A percentile compares a stretch with the other conserved stretches of the same genome.
phyloP scores from a whole-genome alignment of 2,113 vertebrate genomes.

The Lophotis ruficrista region DNA sequence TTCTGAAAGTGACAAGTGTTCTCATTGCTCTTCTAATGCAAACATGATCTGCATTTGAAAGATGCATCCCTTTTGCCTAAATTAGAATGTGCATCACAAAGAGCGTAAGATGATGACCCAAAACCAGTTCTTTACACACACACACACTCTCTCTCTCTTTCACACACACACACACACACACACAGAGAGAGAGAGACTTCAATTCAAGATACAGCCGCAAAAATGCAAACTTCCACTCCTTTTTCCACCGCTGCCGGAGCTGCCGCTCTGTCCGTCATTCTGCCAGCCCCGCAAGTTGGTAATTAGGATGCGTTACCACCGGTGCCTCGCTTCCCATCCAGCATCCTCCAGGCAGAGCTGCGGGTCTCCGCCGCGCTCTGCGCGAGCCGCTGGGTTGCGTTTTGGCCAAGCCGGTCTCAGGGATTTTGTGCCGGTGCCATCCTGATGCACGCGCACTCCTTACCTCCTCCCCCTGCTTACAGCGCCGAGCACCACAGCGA shows the following conservation, averaged over 20 bases:
- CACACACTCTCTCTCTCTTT: background rate
- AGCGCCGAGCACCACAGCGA: background rate
- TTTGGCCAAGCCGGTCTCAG: constrained; percentile 38
- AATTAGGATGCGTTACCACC: constrained; percentile 47
- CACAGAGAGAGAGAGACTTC: background rate
- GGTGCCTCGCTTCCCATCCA: constrained; percentile 35
- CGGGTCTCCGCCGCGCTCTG: constrained; percentile 10
- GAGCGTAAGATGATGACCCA: constrained; percentile 80
- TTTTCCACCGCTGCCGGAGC: constrained; percentile 23
- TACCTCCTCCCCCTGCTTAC: background rate
- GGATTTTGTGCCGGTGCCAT: constrained; percentile 35
- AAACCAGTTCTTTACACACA: constrained; percentile 60
- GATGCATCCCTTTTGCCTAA: constrained; percentile 81
- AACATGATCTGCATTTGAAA: constrained; percentile 90
- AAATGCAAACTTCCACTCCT: constrained; percentile 43
- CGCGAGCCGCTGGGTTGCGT: constrained; percentile 40
- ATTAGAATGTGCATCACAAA: constrained; percentile 85
- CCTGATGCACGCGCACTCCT: constrained; percentile 5
- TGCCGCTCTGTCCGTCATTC: constrained; percentile 34
- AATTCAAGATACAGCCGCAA: constrained; percentile 29
- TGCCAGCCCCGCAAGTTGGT: constrained; percentile 26
- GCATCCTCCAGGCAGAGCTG: constrained; percentile 22
- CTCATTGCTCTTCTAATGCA: constrained; percentile 85
- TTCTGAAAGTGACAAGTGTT: constrained; percentile 88
- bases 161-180: background rate